Conservation (phyloP, 2,888 invertebrate species). For the Ochropleura plecta region DNA sequence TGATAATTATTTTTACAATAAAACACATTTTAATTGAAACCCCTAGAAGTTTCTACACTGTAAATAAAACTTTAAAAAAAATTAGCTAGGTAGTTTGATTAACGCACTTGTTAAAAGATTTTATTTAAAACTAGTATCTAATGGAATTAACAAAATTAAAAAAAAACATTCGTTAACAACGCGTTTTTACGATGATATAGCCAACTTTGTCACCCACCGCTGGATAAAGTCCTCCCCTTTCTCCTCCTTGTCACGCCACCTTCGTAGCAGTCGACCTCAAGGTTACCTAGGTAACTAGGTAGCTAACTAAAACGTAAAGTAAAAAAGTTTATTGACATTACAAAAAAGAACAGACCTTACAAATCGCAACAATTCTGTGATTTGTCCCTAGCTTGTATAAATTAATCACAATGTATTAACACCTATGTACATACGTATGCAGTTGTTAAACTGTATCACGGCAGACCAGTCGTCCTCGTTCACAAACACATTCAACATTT, state of each 20-base stretch:
- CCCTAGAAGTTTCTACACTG: neutral
- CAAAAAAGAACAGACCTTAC: too few species aligned
- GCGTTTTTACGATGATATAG: neutral
- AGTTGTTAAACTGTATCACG: too few species aligned
- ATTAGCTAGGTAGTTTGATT: too few species aligned
- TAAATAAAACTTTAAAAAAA: neutral
- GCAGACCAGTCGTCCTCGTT: too few species aligned
- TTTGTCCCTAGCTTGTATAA: too few species aligned
- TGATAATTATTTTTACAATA: conserved; percentile 2
- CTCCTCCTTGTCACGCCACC: neutral
- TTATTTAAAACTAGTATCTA: neutral
- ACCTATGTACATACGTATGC: too few species aligned
- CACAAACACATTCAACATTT: too few species aligned
- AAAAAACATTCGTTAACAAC: neutral
- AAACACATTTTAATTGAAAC: neutral
- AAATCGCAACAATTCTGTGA: too few species aligned
- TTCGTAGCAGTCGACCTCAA: neutral
- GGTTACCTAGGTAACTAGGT: too few species aligned
- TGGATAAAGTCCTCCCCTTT: neutral
- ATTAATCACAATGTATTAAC: too few species aligned
- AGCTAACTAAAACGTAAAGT: too few species aligned
- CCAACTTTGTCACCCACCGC: neutral
- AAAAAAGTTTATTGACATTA: too few species aligned
- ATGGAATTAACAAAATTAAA: neutral
- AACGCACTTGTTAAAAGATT: neutral